Conservation (phyloP, 2,113 vertebrate species). For the Phylloscopus trochiloides region DNA sequence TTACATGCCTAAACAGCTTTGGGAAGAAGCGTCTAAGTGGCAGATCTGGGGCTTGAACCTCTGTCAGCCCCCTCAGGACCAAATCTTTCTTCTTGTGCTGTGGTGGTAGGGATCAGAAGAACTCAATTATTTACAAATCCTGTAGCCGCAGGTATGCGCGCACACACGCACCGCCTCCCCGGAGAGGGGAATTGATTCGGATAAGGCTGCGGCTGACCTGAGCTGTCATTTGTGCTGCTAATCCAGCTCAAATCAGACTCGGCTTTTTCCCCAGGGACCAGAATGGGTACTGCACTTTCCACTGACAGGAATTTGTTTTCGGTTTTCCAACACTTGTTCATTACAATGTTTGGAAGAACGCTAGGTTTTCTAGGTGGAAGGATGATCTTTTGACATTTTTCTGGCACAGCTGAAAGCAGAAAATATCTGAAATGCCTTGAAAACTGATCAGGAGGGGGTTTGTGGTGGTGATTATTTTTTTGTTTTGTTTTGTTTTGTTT, state of each 20-base stretch:
- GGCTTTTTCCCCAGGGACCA: not conserved
- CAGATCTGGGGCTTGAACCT: constrained; percentile 65
- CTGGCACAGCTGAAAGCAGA: not conserved
- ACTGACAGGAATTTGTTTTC: not conserved
- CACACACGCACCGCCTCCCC: not conserved
- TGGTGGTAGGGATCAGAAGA: not conserved
- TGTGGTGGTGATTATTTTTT: not conserved
- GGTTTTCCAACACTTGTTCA: not conserved
- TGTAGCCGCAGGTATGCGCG: not conserved
- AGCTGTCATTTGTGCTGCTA: not conserved
- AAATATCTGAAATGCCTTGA: not conserved
- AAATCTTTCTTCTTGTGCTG: constrained; percentile 27
- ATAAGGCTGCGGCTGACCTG: not conserved
- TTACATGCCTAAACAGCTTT: constrained; percentile 62
- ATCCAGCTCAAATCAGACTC: constrained; percentile 20
- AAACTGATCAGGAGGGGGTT: not conserved
- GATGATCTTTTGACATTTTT: not conserved
- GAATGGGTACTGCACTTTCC: not conserved
- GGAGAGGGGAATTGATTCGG: not conserved
- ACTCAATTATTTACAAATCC: constrained; percentile 57
- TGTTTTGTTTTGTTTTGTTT: not conserved
- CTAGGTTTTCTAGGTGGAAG: not conserved
- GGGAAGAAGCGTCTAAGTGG: constrained; percentile 55
- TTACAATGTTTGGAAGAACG: not conserved
- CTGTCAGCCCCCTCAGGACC: constrained; percentile 53